Evolutionary conservation across 2,797 vertebrate species (phyloP), one percentile per base, ranked within the genome.

Genomic region (Uromys caudimaculatus): DNA sequence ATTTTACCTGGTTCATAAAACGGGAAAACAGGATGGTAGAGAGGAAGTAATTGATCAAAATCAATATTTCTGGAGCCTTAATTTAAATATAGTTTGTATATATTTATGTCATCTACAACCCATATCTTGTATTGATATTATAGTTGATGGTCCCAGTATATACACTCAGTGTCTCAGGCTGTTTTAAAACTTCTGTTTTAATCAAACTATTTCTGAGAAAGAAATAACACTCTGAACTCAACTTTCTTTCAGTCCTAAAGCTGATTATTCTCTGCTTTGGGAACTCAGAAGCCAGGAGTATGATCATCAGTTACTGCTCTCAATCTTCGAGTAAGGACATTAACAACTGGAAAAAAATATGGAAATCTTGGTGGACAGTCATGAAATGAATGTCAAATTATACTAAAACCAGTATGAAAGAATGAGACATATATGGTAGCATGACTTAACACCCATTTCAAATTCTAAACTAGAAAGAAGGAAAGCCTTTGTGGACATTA

Each of bases 271-370:
- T 87, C 6, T 38, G 14, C 10, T 32, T 6, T 27, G 54, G n/a
- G 47, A 44, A 41, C 24, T 21, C 32, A 38, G 24, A 41, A 54
- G 9, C 5, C n/a, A 38, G n/a, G 54, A 73, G 24, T 24, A 19
- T 41, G 23, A 32, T 0, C 24, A 32, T 3, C 4, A 75, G 24
- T n/a, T 56, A 24, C 52, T 41, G 14, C 24, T 41, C 14, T 41
- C n/a, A 29, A 10, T 32, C 1, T 29, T 47, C 2, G 58, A 27
- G 3, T 1, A 0, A 17, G 27, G 24, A 29, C 0, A 6, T 24
- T 88, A 56, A 21, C n/a, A 67, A 69, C 17, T 54, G 21, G n/a
- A 38, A 35, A 38, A 35, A 71, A 71, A 38, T 54, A n/a, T 56
- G 9, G 8, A n/a, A 23, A 79, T 23, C 77, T 11, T 21, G 19